Conservation (phyloP, 2,888 invertebrate genomes). For the Mesorhabditis sp. region DNA sequence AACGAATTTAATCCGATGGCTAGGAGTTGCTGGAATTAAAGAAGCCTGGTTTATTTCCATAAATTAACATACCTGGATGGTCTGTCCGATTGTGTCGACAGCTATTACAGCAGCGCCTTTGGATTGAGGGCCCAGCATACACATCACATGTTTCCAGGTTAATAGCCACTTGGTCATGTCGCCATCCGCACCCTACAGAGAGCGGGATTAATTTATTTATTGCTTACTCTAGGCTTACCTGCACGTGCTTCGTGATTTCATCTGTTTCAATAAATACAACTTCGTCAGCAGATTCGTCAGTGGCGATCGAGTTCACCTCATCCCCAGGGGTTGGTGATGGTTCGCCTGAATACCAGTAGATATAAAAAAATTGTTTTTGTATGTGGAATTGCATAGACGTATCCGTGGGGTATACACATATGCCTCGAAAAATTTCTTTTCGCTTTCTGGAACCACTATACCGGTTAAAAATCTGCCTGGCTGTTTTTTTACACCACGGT, state of each 20-base stretch:
- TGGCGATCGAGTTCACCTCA: constrained; percentile 14
- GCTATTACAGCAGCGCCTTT: constrained; percentile 35
- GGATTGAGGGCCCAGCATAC: constrained; percentile 41
- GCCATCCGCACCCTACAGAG: constrained; percentile 36
- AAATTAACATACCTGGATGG: constrained; percentile 22
- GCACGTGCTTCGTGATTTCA: constrained; percentile 34
- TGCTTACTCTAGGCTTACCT: constrained; percentile 16
- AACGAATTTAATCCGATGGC: constrained; percentile 28
- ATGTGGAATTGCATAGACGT: too few relatives aligned
- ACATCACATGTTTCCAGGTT: constrained; percentile 49
- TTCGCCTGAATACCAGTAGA: background rate
- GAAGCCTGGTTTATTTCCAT: background rate
- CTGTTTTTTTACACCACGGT: too few relatives aligned
- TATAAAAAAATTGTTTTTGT: background rate
- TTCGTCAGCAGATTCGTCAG: constrained; percentile 25
- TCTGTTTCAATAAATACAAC: constrained; percentile 39
- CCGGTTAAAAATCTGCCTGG: too few relatives aligned
- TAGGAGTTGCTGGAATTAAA: constrained; percentile 27
- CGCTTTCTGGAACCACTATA: background rate
- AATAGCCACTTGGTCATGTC: constrained; percentile 46
- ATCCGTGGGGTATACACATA: too few relatives aligned
- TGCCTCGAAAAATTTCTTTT: too few relatives aligned
- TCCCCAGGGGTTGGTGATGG: constrained; percentile 10
- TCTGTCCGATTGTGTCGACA: constrained; percentile 43
- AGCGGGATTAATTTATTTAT: background rate